Base-by-base conservation (phyloP, 1,140 invertebrate genomes). In the Drosophila rhopaloa region DNA sequence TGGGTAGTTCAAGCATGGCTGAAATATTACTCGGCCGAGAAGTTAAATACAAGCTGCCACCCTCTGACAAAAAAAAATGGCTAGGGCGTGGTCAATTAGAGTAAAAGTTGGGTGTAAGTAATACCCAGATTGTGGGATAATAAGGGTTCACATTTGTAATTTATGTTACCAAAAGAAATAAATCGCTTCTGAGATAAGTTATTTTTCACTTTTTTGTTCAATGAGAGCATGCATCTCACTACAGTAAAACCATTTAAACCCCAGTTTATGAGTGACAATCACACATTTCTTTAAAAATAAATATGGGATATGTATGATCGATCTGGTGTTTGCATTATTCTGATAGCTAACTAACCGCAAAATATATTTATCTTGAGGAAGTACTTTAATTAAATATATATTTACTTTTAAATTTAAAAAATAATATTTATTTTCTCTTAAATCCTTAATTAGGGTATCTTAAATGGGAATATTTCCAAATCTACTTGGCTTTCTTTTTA, bases 21-120 rank as follows among this genome's bases (percentile, higher is more conserved):
- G 56, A 61, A 73, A 57, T 61, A 63, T 43, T 51, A 51, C 47
- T 61, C 29, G 19, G 44, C 56, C 41, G 14, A 51, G 51, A 44
- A 56, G 65, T 68, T 68, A 68, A 66, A 68, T 68, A 68, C 47
- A 68, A 53, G 11, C 29, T 43, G 19, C 37, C 50, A 41, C 27
- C 27, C 16, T 6, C 40, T 24, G 14, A 8, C 37, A 8, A 46
- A 32, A 70, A 62, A 40, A 58, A 43, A 35, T 35, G 41, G 16
- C 40, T 2, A n/a, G 40, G 47, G 72, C 41, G 24, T 51, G 70
- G 67, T 73, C 70, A 73, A 61, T 73, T 73, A 61, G 55, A 41
- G 68, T 43, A 29, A 56, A 58, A 35, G 44, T 55, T 48, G 62
- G 41, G 48, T 47, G 63, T 56, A 68, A 70, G 41, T 56, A 56